Base-by-base conservation (phyloP, 2,113 vertebrate genomes). In the Coptodon bakossiorum region DNA sequence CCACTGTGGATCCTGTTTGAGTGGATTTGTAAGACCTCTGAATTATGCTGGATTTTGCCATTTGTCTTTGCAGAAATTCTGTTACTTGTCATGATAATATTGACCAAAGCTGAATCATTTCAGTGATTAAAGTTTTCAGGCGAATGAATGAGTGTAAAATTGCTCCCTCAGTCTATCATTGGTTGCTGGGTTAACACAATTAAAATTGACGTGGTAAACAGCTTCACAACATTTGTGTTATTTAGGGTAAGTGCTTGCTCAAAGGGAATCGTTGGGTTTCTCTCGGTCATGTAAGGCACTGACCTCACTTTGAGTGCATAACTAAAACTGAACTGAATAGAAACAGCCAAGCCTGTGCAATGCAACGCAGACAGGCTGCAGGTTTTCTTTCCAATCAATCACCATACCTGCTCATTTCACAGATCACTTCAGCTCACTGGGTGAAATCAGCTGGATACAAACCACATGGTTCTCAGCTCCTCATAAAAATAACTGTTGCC, bases 371-470 rank as follows among this genome's bases (percentile, higher is more conserved):
- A 52, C 22, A 12, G 17, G 56, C 88, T 79, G 79, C 71, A 50
- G 86, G 45, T 31, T 66, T 40, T 31, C 53, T 76, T 43, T 24
- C 36, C 81, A 22, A 84, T 91, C 91, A 91, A 87, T 90, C 87
- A 53, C 71, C 27, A 6, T n/a, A 38, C 10, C 86, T 27, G 88
- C 86, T 90, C 80, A 82, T 87, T 85, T 83, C 83, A 87, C 73
- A 73, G 52, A 84, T 87, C 82, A 16, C 83, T 48, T 87, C 91
- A 63, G 66, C 48, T 14, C 88, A 79, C 79, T 31, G 29, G 79
- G 22, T 71, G 43, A 78, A 91, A 88, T 80, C 85, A 83, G 80
- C 27, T 11, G 43, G 59, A 53, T 50, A 11, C 48, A 68, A 79
- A 66, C 50, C 10, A 22, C 34, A 78, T 48, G 45, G 27, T 19